A percentile compares a stretch with the other conserved stretches of the same genome.
phyloP scores from a whole-genome alignment of 2,888 invertebrate genomes.

The Cabera pusaria region DNA sequence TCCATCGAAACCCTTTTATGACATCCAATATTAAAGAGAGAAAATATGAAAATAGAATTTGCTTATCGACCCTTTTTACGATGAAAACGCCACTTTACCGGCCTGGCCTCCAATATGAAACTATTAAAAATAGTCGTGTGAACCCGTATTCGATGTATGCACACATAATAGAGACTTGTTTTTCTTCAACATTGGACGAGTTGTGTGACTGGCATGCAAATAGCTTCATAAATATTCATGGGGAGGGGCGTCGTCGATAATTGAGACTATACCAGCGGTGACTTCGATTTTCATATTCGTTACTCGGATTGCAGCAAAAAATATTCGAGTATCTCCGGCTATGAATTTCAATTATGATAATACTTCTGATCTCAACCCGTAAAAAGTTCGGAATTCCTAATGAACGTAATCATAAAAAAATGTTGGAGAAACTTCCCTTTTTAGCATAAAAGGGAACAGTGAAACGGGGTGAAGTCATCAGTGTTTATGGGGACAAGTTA shows the following conservation, averaged over 20 bases:
- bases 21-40: slow-evolving; percentile 15
- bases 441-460: slow-evolving; percentile 27
- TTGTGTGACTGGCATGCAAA: slow-evolving; percentile 63
- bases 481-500: slow-evolving; percentile 21
- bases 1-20: slow-evolving; percentile 21
- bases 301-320: slow-evolving; percentile 33
- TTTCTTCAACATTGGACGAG: slow-evolving; percentile 46
- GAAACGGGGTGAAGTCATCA: slow-evolving; percentile 23
- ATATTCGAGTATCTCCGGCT: slow-evolving; percentile 22
- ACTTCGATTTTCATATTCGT: slow-evolving; percentile 54
- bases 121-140: slow-evolving; percentile 21
- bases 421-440: slow-evolving; percentile 18
- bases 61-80: slow-evolving; percentile 17
- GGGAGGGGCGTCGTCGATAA: slow-evolving; percentile 59
- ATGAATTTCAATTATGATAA: slow-evolving; percentile 29
- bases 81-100: slow-evolving; percentile 18
- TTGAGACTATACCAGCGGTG: slow-evolving; percentile 61
- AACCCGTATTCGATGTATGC: slow-evolving; percentile 25
- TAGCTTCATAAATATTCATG: slow-evolving; percentile 72
- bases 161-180: slow-evolving; percentile 29
- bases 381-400: slow-evolving; percentile 24
- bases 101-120: slow-evolving; percentile 21
- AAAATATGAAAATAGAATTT: slow-evolving; percentile 23
- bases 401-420: slow-evolving; percentile 28
- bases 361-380: slow-evolving; percentile 22